Base-by-base conservation (phyloP, 2,113 vertebrate genomes). In the Lucifuga dentata region DNA sequence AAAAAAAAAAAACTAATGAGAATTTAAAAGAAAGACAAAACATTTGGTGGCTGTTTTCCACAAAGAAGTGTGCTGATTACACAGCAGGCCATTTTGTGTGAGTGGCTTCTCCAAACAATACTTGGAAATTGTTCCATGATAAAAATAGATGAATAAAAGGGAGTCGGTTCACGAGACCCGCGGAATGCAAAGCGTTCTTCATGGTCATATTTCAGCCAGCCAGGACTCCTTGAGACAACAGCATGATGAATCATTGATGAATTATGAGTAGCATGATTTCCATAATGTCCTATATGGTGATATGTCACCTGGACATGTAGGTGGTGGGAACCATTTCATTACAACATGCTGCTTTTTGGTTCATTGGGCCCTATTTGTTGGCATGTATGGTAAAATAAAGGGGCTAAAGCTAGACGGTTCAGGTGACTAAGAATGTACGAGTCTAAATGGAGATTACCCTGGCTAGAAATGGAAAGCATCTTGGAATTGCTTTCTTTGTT, bases 201-300 rank as follows among this genome's bases (percentile, higher is more conserved):
- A 7, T 5, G 8, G 76, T 33, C 33, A 9, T 53, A 29, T 58
- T 36, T 71, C 81, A 68, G 26, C 45, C n/a, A 7, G 38, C 12
- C 5, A 10, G 38, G 53, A 61, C 72, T 77, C 45, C 58, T 50
- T 3, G 3, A 52, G 60, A 48, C 68, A 58, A 15, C 53, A 13
- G 11, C 36, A 5, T 60, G 63, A 82, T 80, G 67, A 17, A 57
- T 73, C 45, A 38, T 73, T 55, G 29, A 35, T 59, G 63, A 80
- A 74, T 80, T 76, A 81, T 49, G 76, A 84, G 44, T 17, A 45
- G 56, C 38, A 3, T 6, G 53, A 83, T 73, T 78, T 73, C 62
- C 76, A 74, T 82, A 68, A 62, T 20, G 53, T 62, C 39, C 24
- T 49, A 11, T 51, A 55, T 12, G 63, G 70, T 69, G 9, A 73